Conservation (phyloP, 2,113 vertebrate genomes). For the Atlantisia rogersi region DNA sequence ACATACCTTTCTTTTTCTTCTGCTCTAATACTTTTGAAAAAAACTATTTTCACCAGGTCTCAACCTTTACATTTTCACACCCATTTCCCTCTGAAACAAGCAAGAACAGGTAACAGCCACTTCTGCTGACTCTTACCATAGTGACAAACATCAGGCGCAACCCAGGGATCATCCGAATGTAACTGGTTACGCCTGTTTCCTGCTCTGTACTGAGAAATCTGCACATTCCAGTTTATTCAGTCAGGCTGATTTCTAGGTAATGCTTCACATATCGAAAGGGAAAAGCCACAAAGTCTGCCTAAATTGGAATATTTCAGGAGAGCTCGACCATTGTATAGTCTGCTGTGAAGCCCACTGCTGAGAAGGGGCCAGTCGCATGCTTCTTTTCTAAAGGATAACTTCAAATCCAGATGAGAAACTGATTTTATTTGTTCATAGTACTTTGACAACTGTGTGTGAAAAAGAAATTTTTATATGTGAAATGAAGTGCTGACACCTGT, state of each 20-base stretch:
- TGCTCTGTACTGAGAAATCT: not conserved
- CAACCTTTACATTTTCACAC: not conserved
- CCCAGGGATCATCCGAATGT: not conserved
- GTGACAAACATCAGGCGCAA: not conserved
- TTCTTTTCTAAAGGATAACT: not conserved
- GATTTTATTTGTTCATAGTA: not conserved
- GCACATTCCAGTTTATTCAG: not conserved
- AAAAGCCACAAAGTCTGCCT: not conserved
- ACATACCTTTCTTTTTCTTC: not conserved
- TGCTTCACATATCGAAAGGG: not conserved
- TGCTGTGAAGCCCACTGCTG: not conserved
- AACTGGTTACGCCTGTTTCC: not conserved
- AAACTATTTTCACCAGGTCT: not conserved
- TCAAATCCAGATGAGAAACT: not conserved
- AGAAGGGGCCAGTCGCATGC: not conserved
- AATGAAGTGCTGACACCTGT: not conserved
- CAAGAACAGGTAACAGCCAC: not conserved
- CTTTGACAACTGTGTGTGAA: not conserved
- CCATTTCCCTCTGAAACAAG: not conserved
- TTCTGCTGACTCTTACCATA: not conserved
- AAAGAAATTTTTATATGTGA: not conserved
- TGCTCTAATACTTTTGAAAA: not conserved
- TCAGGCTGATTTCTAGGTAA: not conserved
- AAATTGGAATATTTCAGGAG: not conserved
- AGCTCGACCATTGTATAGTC: not conserved